phyloP scores from a whole-genome alignment of 2,113 vertebrate species.

The Acinonyx jubatus region DNA sequence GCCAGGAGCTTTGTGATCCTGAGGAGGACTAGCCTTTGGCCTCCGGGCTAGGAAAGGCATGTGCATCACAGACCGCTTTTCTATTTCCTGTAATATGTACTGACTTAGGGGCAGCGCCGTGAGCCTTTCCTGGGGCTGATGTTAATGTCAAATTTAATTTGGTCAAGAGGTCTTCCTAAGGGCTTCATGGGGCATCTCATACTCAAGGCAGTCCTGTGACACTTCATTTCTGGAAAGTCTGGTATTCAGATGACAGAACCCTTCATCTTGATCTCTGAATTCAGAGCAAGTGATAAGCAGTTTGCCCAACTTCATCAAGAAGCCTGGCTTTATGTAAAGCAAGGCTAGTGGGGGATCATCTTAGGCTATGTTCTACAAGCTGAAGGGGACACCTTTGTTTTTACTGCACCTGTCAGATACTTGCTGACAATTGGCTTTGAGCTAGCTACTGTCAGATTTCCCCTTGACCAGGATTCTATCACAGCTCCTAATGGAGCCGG shows the following conservation, averaged over 20 bases:
- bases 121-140: background rate
- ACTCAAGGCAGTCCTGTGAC: background rate
- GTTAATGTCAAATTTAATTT: conserved; percentile 47
- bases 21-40: background rate
- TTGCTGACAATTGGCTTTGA: background rate
- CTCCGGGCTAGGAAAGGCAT: background rate
- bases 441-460: background rate
- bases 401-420: background rate
- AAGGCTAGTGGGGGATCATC: background rate
- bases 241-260: background rate
- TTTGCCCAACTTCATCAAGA: background rate
- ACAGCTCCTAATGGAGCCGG: background rate
- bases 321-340: background rate
- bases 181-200: background rate
- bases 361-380: background rate
- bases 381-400: background rate
- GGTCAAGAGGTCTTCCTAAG: background rate
- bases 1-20: background rate
- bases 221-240: background rate
- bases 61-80: background rate
- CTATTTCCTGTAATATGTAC: background rate
- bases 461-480: background rate
- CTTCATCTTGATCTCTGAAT: background rate
- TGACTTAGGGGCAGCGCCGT: background rate
- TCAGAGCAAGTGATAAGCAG: background rate